A percentile compares a stretch with the other conserved stretches of the same genome.
These are phyloP conservation scores for Cololabis saira DNA, from an alignment of 2,113 vertebrate species.

Conservation along the genomic window DNA sequence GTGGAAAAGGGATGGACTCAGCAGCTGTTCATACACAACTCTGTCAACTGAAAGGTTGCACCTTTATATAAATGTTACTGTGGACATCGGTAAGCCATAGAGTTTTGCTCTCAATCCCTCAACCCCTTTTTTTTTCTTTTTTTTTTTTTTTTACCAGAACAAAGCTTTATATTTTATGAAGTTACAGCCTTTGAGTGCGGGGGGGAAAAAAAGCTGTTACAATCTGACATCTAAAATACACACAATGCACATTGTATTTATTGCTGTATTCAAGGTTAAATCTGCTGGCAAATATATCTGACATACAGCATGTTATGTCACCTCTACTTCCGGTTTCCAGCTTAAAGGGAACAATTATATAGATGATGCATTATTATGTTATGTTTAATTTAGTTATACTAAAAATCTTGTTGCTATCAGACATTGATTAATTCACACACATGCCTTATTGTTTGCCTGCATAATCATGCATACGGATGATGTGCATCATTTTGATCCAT, in stretches of 20 bases:
- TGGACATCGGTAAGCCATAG: constrained; percentile 83
- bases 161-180: constrained; percentile 4
- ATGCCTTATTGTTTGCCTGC: constrained; percentile 31
- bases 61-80: constrained; percentile 91
- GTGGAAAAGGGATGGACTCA: constrained; percentile 91
- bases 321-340: too few species aligned
- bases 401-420: too few species aligned
- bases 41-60: constrained; percentile 85
- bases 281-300: too few species aligned
- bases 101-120: constrained; percentile 46
- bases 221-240: constrained; percentile 16
- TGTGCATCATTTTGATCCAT: background rate
- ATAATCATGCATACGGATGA: background rate
- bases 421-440: background rate
- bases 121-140: too few species aligned
- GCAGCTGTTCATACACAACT: constrained; percentile 88
- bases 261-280: too few species aligned
- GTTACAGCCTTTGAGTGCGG: constrained; percentile 7
- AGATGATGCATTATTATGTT: too few species aligned
- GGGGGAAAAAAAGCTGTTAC: background rate
- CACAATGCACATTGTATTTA: constrained; percentile 20
- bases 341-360: too few species aligned
- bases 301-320: too few species aligned
- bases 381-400: too few species aligned
- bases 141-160: constrained; percentile 30